These are phyloP conservation scores for Nomada ruficornis DNA, from an alignment of 2,888 invertebrate genomes.

Conservation along the genomic window DNA sequence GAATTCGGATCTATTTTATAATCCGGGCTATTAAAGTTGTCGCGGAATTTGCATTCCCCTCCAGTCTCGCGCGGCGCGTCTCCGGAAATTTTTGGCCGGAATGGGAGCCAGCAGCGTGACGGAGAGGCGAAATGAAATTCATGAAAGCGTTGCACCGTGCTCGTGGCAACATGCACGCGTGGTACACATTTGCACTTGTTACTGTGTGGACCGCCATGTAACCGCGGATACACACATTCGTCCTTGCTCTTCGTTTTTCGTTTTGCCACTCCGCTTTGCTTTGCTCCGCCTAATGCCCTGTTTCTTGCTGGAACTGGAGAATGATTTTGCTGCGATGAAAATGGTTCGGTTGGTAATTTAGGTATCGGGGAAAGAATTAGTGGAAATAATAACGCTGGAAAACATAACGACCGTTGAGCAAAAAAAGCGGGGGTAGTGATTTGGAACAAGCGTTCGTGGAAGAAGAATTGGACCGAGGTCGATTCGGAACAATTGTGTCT, in stretches of 20 bases:
- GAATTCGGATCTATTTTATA: slow-evolving; percentile 70
- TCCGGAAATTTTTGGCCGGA: slow-evolving; percentile 59
- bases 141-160: slow-evolving; percentile 44
- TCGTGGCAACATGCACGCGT: slow-evolving; percentile 18
- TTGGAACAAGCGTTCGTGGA: neutral
- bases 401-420: neutral
- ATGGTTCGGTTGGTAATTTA: neutral
- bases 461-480: slow-evolving; percentile 15
- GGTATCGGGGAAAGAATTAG: neutral
- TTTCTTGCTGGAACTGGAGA: neutral
- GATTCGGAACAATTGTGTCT: neutral
- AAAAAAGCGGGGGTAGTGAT: slow-evolving; percentile 3
- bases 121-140: slow-evolving; percentile 60
- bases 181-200: slow-evolving; percentile 31
- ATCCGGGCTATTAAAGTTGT: slow-evolving; percentile 69
- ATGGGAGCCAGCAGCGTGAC: slow-evolving; percentile 53
- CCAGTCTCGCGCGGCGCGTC: slow-evolving; percentile 24
- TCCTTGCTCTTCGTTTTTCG: neutral
- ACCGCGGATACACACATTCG: slow-evolving; percentile 8
- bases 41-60: slow-evolving; percentile 59
- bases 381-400: neutral
- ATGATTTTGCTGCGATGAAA: neutral
- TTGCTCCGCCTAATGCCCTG: slow-evolving; percentile 13
- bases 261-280: neutral
- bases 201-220: slow-evolving; percentile 34